Percentiles rank a stretch among this genome's conserved stretches.
Conservation (phyloP, 2,113 vertebrate species). For the Galemys pyrenaicus region DNA sequence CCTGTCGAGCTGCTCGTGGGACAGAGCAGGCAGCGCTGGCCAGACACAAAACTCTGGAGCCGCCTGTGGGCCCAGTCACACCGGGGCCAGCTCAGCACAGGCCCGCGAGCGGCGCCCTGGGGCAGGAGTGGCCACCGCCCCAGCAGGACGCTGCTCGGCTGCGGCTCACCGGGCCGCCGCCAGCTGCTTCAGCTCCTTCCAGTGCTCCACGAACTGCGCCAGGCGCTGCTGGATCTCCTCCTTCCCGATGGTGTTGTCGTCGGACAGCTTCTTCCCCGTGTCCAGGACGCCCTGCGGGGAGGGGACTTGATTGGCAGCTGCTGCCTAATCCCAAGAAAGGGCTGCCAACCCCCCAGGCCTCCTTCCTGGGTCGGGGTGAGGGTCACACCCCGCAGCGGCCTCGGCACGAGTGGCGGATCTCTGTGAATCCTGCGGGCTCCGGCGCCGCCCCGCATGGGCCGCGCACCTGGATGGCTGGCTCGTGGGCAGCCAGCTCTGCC, state of each 20-base stretch:
- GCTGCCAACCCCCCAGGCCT: neutral
- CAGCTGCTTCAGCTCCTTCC: constrained; percentile 96
- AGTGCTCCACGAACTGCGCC: constrained; percentile 97
- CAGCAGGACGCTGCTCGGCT: fast-evolving
- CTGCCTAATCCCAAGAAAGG: neutral
- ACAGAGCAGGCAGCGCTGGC: neutral
- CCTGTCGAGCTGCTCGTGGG: neutral
- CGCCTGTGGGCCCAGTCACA: fast-evolving
- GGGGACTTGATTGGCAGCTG: fast-evolving
- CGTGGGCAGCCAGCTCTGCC: constrained; percentile 96
- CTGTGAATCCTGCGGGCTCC: fast-evolving
- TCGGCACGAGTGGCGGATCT: too few relatives aligned
- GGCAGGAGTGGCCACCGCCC: neutral
- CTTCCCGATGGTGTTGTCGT: constrained; percentile 98
- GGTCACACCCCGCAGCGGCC: fast-evolving
- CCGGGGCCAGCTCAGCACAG: fast-evolving
- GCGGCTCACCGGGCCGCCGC: constrained; percentile 91
- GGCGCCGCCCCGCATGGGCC: fast-evolving
- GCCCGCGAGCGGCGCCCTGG: neutral
- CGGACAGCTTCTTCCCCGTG: constrained; percentile 95
- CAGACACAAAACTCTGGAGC: neutral
- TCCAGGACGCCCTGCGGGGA: constrained; percentile 94
- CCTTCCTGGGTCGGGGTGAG: fast-evolving
- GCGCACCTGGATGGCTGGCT: constrained; percentile 95
- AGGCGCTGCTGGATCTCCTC: constrained; percentile 98